These are phyloP conservation scores for Cervus canadensis DNA, from an alignment of 2,113 vertebrate genomes.

Conservation along the genomic window DNA sequence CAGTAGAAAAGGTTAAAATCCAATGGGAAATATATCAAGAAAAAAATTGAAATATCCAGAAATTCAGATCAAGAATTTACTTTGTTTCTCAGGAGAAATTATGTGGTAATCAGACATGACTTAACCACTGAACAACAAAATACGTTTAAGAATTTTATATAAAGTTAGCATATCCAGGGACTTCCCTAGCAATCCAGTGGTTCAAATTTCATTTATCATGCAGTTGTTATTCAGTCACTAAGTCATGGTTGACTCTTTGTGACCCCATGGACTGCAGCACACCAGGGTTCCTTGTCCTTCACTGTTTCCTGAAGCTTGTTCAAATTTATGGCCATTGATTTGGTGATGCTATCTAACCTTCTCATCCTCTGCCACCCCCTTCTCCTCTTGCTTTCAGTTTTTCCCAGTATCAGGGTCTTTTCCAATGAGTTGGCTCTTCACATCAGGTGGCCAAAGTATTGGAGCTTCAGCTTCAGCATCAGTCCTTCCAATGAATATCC, in stretches of 20 bases:
- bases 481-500: not conserved
- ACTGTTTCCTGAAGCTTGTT: not conserved
- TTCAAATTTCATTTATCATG: not conserved
- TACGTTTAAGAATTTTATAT: not conserved
- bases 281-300: not conserved
- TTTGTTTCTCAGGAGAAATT: not conserved
- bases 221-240: not conserved
- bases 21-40: not conserved
- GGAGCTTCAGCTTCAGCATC: not conserved
- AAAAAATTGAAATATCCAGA: not conserved
- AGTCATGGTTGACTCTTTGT: not conserved
- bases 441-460: not conserved
- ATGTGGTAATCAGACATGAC: not conserved
- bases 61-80: not conserved
- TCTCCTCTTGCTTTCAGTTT: not conserved
- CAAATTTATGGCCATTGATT: not conserved
- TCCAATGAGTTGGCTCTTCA: not conserved
- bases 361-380: not conserved
- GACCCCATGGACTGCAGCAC: not conserved
- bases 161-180: not conserved
- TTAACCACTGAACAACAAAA: not conserved
- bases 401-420: not conserved
- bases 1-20: not conserved
- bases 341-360: not conserved
- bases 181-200: not conserved